phyloP scores from a whole-genome alignment of 2,888 invertebrate species.

The Disparrhopalites patrizii region DNA sequence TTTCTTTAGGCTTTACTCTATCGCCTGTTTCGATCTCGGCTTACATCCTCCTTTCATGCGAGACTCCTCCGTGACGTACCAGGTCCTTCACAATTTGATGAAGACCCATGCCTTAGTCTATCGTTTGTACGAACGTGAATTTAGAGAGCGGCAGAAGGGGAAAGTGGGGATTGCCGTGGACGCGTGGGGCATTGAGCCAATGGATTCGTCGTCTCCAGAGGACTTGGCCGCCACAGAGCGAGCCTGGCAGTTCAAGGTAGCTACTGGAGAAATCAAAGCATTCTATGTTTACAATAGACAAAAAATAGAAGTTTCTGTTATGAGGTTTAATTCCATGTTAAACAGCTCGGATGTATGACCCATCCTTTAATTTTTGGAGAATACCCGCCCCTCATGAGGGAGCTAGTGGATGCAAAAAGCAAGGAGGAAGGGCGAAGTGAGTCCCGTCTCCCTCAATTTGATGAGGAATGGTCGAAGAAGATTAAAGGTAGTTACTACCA shows the following conservation, averaged over 20 bases:
- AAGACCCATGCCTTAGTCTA: constrained; percentile 19
- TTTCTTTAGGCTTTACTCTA: constrained; percentile 22
- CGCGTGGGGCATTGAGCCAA: constrained; percentile 19
- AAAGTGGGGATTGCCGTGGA: constrained; percentile 19
- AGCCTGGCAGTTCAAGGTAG: constrained; percentile 35
- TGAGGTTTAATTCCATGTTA: no score
- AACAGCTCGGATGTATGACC: constrained; percentile 37
- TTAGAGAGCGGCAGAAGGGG: background rate
- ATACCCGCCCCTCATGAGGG: constrained; percentile 51
- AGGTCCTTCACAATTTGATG: constrained; percentile 9
- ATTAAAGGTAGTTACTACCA: constrained; percentile 42
- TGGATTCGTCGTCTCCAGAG: constrained; percentile 9
- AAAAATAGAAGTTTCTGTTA: no score
- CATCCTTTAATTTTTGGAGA: constrained; percentile 47
- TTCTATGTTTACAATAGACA: no score
- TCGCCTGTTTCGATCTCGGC: constrained; percentile 57
- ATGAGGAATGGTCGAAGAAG: constrained; percentile 36
- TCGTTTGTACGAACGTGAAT: constrained; percentile 18
- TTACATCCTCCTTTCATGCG: constrained; percentile 9
- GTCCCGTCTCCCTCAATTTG: constrained; percentile 44
- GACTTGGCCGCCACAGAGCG: constrained; percentile 37
- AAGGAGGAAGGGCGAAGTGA: constrained; percentile 49
- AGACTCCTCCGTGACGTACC: background rate
- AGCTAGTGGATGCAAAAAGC: constrained; percentile 50
- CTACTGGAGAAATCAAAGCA: no score